Percentiles rank a stretch among this genome's conserved stretches.
These are phyloP conservation scores for Boloria selene DNA, from an alignment of 2,888 invertebrate species.

Conservation along the genomic window DNA sequence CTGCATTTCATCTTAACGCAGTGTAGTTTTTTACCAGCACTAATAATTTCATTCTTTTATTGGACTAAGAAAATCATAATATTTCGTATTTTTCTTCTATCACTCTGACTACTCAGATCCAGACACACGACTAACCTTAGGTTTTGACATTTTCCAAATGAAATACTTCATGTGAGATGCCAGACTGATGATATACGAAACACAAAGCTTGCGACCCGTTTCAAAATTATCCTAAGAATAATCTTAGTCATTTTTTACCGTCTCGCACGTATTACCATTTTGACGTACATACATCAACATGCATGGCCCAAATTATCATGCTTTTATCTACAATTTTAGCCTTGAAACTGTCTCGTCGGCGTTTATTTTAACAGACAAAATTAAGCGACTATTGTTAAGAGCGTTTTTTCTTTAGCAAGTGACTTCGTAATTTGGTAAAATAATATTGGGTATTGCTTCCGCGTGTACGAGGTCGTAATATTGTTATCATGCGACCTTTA, in stretches of 20 bases:
- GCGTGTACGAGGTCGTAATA: conserved; percentile 68
- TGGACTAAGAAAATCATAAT: too few relatives aligned
- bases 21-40: neutral
- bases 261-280: conserved; percentile 54
- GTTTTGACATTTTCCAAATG: neutral
- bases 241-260: conserved; percentile 33
- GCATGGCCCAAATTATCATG: conserved; percentile 72
- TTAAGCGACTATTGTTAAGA: conserved; percentile 44
- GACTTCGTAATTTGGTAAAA: conserved; percentile 56
- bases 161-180: conserved; percentile 24
- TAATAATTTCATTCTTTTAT: neutral
- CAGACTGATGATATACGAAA: conserved; percentile 32
- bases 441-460: conserved; percentile 66
- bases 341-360: conserved; percentile 70
- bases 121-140: too few relatives aligned
- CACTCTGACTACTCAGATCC: too few relatives aligned
- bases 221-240: conserved; percentile 26
- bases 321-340: conserved; percentile 71
- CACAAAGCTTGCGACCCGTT: conserved; percentile 26
- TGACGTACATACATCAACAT: conserved; percentile 50
- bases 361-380: conserved; percentile 70
- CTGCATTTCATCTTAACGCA: conserved; percentile 8
- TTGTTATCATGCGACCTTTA: conserved; percentile 69
- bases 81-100: too few relatives aligned
- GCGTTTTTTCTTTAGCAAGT: conserved; percentile 39